A percentile compares a stretch with the other conserved stretches of the same genome.
Evolutionary conservation across 2,888 invertebrate genomes (phyloP).

Genomic region (Trachelus troglodyta): DNA sequence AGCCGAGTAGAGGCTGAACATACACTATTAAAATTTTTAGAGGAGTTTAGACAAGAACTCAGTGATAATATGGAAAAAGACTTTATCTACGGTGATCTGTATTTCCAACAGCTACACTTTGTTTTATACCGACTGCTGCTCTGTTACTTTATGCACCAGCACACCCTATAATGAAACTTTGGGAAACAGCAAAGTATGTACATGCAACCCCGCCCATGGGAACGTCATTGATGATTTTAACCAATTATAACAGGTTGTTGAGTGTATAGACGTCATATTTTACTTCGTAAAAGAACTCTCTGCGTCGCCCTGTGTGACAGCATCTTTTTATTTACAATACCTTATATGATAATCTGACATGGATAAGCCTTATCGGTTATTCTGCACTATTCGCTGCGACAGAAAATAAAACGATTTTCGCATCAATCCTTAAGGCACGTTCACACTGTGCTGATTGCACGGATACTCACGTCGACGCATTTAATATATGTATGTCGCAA

Average conservation of each 20-base stretch:
- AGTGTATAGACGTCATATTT: not conserved
- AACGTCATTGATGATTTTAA: not conserved
- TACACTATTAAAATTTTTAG: not conserved
- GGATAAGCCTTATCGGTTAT: not conserved
- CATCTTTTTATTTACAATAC: too few relatives aligned
- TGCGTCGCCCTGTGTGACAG: too few relatives aligned
- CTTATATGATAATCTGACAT: not conserved
- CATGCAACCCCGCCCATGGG: not conserved
- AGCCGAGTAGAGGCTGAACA: not conserved
- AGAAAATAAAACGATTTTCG: not conserved
- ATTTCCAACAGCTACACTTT: not conserved
- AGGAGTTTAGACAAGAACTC: not conserved
- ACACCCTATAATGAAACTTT: not conserved
- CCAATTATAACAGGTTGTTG: not conserved
- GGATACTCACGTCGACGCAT: not conserved
- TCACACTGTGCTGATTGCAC: not conserved
- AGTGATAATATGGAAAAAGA: not conserved
- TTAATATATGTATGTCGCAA: not conserved
- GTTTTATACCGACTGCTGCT: not conserved
- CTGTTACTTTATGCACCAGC: not conserved
- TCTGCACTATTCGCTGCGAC: not conserved
- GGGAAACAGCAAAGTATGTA: not conserved
- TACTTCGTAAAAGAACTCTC: not conserved
- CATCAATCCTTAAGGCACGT: not conserved
- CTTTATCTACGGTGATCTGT: not conserved